Evolutionary conservation across 2,113 vertebrate genomes (phyloP).

Genomic region (Sinosuthora webbiana): DNA sequence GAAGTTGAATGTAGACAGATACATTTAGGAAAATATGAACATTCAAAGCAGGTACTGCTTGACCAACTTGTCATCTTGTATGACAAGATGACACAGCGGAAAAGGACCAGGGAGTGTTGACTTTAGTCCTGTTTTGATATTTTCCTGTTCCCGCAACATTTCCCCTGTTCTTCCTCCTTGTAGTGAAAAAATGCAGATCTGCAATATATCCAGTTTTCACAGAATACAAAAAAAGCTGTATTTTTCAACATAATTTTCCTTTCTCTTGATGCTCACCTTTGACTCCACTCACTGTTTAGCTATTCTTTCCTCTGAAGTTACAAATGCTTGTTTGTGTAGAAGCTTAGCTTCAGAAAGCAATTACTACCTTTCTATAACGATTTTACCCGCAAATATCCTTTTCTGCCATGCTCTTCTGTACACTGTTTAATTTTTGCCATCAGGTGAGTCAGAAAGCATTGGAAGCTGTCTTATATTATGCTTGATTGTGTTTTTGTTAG

Average conservation of each 20-base stretch:
- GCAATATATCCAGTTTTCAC: neutral
- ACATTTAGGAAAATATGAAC: neutral
- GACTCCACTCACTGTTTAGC: neutral
- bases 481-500: neutral
- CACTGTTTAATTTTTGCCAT: neutral
- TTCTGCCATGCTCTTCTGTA: neutral
- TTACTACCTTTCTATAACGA: neutral
- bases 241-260: neutral
- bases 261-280: neutral
- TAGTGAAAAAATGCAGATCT: neutral
- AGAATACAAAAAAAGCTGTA: neutral
- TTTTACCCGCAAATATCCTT: neutral
- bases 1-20: neutral
- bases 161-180: neutral
- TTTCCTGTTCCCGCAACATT: neutral
- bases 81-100: neutral
- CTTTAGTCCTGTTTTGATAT: neutral
- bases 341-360: neutral
- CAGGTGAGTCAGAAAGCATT: neutral
- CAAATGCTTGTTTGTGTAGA: neutral
- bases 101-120: neutral
- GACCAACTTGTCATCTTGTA: neutral
- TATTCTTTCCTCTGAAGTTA: neutral
- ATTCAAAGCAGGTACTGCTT: neutral
- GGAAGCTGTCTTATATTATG: neutral